Evolutionary conservation across 1,140 invertebrate species (phyloP), one percentile per base, ranked within the genome.

Genomic region (Probaryconus sp.): DNA sequence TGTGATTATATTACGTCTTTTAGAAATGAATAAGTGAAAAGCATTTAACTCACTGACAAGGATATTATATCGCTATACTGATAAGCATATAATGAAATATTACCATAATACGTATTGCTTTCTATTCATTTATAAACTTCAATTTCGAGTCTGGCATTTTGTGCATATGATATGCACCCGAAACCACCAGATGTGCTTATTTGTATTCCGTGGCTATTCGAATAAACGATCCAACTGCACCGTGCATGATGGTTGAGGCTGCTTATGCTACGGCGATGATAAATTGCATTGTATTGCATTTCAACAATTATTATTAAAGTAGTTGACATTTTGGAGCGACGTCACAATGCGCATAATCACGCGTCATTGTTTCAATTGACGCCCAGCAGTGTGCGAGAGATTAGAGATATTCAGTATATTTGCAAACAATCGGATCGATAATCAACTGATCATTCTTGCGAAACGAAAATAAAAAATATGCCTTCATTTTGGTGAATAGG

Each of bases 291-390:
- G 18, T 11, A 43, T 21, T 21, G 40, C n/a, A 43, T 43, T 24
- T 26, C 14, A n/a, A 26, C 40, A 43, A 10, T 43, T 43, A 17
- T 24, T 43, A 26, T 26, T 43, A 26, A 43, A 43, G 40, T 24
- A 21, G 21, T 17, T 26, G 3, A 11, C 20, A 24, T 6, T 43
- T 43, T 20, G 18, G n/a, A 26, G 18, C 18, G 26, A 43, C 7
- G 40, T 26, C 20, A 43, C 40, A 26, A 24, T 10, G 11, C 18
- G 20, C 6, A 43, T 24, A 43, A 43, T 24, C 40, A 24, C 40
- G 20, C 40, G 20, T 11, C 11, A 43, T 43, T 43, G 40, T 43
- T 43, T 43, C 18, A 26, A 30, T 5, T 17, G 2, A 38, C 5
- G 14, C 18, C 14, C 6, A 3, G 28, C 28, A 9, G 6, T 9